Conservation (phyloP, 2,113 vertebrate species). For the Columba janthina region DNA sequence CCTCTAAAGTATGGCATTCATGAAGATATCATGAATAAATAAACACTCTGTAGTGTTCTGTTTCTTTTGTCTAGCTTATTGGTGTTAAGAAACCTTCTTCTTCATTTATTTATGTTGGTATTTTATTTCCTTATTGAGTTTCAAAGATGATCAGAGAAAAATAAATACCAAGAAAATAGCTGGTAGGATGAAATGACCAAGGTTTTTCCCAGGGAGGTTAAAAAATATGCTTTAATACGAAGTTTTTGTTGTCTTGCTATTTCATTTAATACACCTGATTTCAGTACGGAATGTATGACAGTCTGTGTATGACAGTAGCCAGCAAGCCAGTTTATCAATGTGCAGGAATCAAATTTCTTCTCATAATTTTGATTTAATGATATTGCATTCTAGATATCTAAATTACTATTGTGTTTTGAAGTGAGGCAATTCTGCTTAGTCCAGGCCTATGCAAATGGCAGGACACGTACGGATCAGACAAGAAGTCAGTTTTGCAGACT, state of each 20-base stretch:
- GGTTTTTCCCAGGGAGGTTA: background rate
- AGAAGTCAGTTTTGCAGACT: background rate
- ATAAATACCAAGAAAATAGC: slow-evolving; percentile 42
- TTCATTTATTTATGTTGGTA: slow-evolving; percentile 81
- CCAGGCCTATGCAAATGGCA: background rate
- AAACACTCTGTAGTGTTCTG: slow-evolving; percentile 69
- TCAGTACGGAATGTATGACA: background rate
- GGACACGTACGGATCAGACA: background rate
- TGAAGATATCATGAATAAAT: slow-evolving; percentile 77
- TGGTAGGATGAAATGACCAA: slow-evolving; percentile 15
- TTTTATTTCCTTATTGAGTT: slow-evolving; percentile 76
- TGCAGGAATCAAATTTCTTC: background rate
- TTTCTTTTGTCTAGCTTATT: slow-evolving; percentile 76
- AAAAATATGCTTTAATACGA: background rate
- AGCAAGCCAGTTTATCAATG: background rate
- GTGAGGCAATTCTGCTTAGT: background rate
- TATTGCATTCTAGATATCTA: background rate
- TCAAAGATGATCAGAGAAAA: slow-evolving; percentile 67
- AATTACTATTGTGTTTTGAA: background rate
- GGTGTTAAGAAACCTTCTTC: slow-evolving; percentile 68
- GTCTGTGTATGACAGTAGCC: background rate
- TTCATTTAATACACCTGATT: background rate
- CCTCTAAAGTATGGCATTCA: slow-evolving; percentile 45
- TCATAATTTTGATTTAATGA: background rate
- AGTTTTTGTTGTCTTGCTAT: background rate